A percentile compares a stretch with the other conserved stretches of the same genome.
Evolutionary conservation across 2,113 vertebrate genomes (phyloP).

Genomic region (Sylvia atricapilla): DNA sequence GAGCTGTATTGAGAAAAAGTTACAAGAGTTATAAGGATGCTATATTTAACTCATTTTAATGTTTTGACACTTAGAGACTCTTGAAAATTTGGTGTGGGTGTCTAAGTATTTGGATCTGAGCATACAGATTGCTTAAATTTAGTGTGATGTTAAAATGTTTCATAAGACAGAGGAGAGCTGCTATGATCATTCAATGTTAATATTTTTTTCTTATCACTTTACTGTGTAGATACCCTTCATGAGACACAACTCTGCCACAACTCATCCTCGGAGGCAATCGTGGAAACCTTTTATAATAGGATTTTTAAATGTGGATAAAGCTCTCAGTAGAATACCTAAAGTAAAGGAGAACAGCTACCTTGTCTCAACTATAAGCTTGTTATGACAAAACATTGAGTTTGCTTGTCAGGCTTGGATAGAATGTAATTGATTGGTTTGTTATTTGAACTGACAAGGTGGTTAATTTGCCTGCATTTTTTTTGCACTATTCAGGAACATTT

Average conservation of each 20-base stretch:
- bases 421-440: constrained; percentile 77
- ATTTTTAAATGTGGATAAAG: constrained; percentile 79
- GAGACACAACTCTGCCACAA: constrained; percentile 83
- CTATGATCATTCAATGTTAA: constrained; percentile 80
- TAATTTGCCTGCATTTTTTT: constrained; percentile 69
- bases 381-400: constrained; percentile 70
- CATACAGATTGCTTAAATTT: constrained; percentile 61
- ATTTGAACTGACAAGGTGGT: constrained; percentile 76
- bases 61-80: neutral
- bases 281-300: constrained; percentile 80
- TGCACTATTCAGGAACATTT: constrained; percentile 75
- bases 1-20: neutral
- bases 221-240: constrained; percentile 84
- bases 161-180: constrained; percentile 75
- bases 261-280: constrained; percentile 81
- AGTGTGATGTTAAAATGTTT: constrained; percentile 75
- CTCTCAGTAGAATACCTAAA: constrained; percentile 76
- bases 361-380: constrained; percentile 73
- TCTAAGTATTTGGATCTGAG: constrained; percentile 43
- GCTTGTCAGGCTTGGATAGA: constrained; percentile 76
- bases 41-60: neutral
- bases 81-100: neutral
- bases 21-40: neutral
- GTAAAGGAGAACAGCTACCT: constrained; percentile 78
- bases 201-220: constrained; percentile 84